phyloP scores from a whole-genome alignment of 2,797 vertebrate genomes.

The Falco rusticolus region DNA sequence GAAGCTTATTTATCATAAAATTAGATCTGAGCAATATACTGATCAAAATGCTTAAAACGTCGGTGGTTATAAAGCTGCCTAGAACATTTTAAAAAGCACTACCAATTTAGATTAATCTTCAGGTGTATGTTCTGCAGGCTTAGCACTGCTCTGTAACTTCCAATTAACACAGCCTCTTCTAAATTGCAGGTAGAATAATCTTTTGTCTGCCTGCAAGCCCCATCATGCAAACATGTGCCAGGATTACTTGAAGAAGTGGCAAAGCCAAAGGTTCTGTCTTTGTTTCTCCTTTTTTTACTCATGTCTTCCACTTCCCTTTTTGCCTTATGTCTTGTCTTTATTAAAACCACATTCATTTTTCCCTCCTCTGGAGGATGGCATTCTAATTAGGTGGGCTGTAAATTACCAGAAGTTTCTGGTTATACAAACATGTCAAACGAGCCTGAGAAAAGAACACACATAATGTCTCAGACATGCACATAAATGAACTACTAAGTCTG shows the following conservation, averaged over 20 bases:
- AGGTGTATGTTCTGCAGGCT: neutral
- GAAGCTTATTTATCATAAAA: neutral
- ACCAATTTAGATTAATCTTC: neutral
- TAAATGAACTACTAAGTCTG: neutral
- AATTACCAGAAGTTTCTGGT: neutral
- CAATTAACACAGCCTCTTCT: neutral
- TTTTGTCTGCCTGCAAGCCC: neutral
- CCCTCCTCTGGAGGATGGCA: neutral
- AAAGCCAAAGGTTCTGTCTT: neutral
- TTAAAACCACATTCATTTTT: neutral
- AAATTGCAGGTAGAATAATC: neutral
- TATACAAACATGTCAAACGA: neutral
- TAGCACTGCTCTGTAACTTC: neutral
- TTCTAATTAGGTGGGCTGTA: neutral
- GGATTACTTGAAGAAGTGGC: neutral
- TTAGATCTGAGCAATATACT: neutral
- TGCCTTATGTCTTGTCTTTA: neutral
- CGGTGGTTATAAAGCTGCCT: neutral
- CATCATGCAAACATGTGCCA: neutral
- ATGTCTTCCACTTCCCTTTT: neutral
- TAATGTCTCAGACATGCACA: neutral
- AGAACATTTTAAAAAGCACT: neutral
- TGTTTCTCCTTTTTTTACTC: neutral
- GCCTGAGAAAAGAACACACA: neutral
- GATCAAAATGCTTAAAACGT: neutral